Conservation (phyloP, 2,888 invertebrate species). For the Ochropacha duplaris region DNA sequence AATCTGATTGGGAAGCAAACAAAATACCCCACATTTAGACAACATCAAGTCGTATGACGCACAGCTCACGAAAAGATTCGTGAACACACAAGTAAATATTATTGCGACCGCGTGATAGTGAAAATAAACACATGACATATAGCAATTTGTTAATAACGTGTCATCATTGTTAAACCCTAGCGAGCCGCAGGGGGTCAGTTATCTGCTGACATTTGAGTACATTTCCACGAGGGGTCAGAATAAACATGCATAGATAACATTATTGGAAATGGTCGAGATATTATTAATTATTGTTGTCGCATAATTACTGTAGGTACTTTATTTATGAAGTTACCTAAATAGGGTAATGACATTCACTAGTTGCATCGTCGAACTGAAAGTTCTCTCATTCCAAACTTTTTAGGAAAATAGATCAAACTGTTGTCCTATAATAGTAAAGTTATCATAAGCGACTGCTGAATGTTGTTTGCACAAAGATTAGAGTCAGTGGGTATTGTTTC, state of each 20-base stretch:
- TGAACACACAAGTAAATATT: constrained; percentile 22
- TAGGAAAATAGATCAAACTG: too few relatives aligned
- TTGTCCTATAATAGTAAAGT: too few relatives aligned
- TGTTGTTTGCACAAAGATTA: too few relatives aligned
- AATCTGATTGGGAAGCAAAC: constrained; percentile 4
- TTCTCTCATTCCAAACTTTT: too few relatives aligned
- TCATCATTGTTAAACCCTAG: constrained; percentile 49
- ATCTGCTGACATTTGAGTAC: constrained; percentile 63
- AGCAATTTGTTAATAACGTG: constrained; percentile 48
- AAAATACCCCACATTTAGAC: background rate
- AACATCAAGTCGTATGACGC: constrained; percentile 34
- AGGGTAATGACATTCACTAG: background rate
- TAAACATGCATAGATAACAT: constrained; percentile 56
- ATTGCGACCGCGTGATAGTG: constrained; percentile 27
- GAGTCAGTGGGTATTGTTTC: too few relatives aligned
- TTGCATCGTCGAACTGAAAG: too few relatives aligned
- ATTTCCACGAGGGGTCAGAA: constrained; percentile 66
- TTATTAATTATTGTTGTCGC: constrained; percentile 28
- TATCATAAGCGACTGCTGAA: too few relatives aligned
- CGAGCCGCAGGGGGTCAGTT: constrained; percentile 70
- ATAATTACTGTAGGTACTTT: constrained; percentile 7
- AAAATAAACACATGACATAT: constrained; percentile 26
- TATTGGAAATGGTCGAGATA: constrained; percentile 46
- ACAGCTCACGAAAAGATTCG: constrained; percentile 24
- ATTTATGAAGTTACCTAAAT: constrained; percentile 2